A percentile compares a stretch with the other conserved stretches of the same genome.
These are phyloP conservation scores for Lasaia peninsularis DNA, from an alignment of 1,140 invertebrate species.

Conservation along the genomic window DNA sequence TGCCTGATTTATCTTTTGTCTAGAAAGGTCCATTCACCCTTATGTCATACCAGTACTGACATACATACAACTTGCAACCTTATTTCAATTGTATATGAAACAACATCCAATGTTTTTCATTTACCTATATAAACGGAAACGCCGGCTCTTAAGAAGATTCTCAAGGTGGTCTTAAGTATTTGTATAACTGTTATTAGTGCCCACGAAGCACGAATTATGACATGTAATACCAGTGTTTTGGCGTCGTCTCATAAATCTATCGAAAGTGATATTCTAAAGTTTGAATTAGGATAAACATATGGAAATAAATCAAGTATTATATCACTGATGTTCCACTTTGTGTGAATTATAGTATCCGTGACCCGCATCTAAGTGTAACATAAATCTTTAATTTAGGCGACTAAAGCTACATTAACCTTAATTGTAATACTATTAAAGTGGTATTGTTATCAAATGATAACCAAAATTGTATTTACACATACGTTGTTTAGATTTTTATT, in stretches of 20 bases:
- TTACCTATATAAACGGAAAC: slow-evolving; percentile 25
- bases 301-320: slow-evolving; percentile 19
- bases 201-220: slow-evolving; percentile 17
- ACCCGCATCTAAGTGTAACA: slow-evolving; percentile 42
- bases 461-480: background rate
- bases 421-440: slow-evolving; percentile 2
- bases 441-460: slow-evolving; percentile 3
- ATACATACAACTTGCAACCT: slow-evolving; percentile 31
- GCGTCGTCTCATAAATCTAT: slow-evolving; percentile 5
- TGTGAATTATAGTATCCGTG: slow-evolving; percentile 58
- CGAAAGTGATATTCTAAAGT: slow-evolving; percentile 4
- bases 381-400: slow-evolving; percentile 3
- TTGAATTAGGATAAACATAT: slow-evolving; percentile 12
- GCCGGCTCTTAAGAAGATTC: slow-evolving; percentile 19
- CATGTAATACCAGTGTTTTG: slow-evolving; percentile 17
- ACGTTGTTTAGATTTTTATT: background rate
- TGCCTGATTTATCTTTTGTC: slow-evolving; percentile 42
- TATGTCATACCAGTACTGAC: slow-evolving; percentile 25
- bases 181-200: slow-evolving; percentile 21
- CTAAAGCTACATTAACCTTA: background rate
- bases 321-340: slow-evolving; percentile 30
- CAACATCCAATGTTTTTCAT: slow-evolving; percentile 20
- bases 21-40: slow-evolving; percentile 38
- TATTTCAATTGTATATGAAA: slow-evolving; percentile 20
- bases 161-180: slow-evolving; percentile 21